These are phyloP conservation scores for Drosophila novamexicana DNA, from an alignment of 1,140 invertebrate species.

Conservation along the genomic window DNA sequence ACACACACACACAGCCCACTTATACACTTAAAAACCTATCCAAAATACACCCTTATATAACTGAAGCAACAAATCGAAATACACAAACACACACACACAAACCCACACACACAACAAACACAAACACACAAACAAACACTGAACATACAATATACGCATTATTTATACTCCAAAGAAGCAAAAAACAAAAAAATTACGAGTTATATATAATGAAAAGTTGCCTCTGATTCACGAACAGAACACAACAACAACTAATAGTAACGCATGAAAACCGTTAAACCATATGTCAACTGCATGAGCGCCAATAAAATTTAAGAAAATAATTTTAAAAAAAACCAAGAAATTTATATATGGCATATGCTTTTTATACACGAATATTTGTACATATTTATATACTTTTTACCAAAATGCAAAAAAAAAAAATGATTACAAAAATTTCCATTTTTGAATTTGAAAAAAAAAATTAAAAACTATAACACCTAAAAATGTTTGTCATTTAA, in stretches of 20 bases:
- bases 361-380: conserved; percentile 74
- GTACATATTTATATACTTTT: conserved; percentile 72
- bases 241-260: conserved; percentile 41
- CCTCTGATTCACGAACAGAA: conserved; percentile 56
- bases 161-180: conserved; percentile 82
- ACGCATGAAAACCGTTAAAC: conserved; percentile 39
- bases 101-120: conserved; percentile 12
- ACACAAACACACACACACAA: conserved; percentile 32
- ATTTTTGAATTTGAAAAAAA: conserved; percentile 41
- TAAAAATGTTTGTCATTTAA: conserved; percentile 61
- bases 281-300: conserved; percentile 54
- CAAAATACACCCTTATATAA: conserved; percentile 47
- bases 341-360: conserved; percentile 59
- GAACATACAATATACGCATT: conserved; percentile 57
- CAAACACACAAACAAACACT: conserved; percentile 10
- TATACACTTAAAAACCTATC: conserved; percentile 4
- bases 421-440: conserved; percentile 32
- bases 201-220: conserved; percentile 71
- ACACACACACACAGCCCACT: conserved; percentile 36
- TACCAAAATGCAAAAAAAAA: conserved; percentile 28
- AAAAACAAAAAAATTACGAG: conserved; percentile 67
- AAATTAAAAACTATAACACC: conserved; percentile 39
- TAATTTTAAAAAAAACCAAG: conserved; percentile 26
- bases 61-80: conserved; percentile 71
- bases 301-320: conserved; percentile 37